Percentiles rank a stretch among this genome's conserved stretches.
Conservation (phyloP, 2,113 vertebrate genomes). For the Anser cygnoides region DNA sequence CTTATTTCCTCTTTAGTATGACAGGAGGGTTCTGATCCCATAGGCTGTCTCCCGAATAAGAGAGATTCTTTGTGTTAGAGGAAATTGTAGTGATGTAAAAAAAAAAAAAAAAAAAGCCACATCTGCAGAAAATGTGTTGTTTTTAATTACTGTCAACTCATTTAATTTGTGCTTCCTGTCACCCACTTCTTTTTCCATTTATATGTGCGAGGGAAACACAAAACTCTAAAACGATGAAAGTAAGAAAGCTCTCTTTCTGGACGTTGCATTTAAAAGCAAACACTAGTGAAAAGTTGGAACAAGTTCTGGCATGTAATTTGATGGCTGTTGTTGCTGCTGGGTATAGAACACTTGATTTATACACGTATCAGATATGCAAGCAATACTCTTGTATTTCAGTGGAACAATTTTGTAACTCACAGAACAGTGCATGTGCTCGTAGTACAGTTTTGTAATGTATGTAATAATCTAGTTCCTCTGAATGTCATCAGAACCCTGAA, state of each 20-base stretch:
- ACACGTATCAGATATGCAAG: neutral
- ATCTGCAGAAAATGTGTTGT: neutral
- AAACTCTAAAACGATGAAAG: neutral
- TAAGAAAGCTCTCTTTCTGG: neutral
- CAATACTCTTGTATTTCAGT: neutral
- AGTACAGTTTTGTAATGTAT: neutral
- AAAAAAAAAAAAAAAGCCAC: neutral
- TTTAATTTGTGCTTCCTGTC: conserved; percentile 23
- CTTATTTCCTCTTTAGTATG: neutral
- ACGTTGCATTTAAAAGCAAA: neutral
- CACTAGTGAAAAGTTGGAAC: neutral
- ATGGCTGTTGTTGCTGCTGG: neutral
- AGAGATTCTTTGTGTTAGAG: neutral
- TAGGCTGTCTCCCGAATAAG: neutral
- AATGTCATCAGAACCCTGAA: rapidly evolving
- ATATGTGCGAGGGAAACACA: neutral
- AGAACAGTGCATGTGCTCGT: neutral
- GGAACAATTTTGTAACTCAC: neutral
- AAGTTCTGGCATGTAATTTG: rapidly evolving
- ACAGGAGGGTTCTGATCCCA: neutral
- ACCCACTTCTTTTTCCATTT: neutral
- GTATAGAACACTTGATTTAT: neutral
- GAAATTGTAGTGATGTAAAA: neutral
- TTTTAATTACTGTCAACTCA: conserved; percentile 12
- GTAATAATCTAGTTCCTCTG: neutral